phyloP scores from a whole-genome alignment of 2,113 vertebrate genomes.

The Dissostichus mawsoni region DNA sequence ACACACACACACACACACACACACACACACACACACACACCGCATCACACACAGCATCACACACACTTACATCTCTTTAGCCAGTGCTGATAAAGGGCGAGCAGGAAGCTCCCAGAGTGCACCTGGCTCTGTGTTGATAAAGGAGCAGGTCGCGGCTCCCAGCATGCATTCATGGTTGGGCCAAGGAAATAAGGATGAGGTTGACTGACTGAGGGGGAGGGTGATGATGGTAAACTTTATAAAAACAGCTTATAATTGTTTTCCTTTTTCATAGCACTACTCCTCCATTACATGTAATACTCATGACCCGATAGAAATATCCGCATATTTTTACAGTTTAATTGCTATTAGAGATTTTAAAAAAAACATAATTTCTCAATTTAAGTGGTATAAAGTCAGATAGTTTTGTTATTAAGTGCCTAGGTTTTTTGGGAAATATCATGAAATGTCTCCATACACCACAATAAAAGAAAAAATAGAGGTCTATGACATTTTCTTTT shows the following conservation, averaged over 20 bases:
- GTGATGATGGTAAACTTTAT: neutral
- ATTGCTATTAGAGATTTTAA: neutral
- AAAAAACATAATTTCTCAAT: neutral
- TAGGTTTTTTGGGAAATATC: neutral
- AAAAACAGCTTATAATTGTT: neutral
- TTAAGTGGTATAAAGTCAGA: neutral
- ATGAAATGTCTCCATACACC: neutral
- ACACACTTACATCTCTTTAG: constrained; percentile 56
- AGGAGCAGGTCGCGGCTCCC: constrained; percentile 73
- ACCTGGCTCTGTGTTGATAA: constrained; percentile 85
- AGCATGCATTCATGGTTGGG: constrained; percentile 60
- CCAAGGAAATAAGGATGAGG: constrained; percentile 49
- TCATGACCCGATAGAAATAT: neutral
- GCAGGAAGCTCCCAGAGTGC: constrained; percentile 80
- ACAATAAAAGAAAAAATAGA: neutral
- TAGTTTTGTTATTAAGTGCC: neutral
- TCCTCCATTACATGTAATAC: neutral
- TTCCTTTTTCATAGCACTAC: neutral
- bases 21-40: constrained; percentile 1
- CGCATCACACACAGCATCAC: constrained; percentile 1
- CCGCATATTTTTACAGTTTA: neutral
- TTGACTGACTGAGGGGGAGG: constrained; percentile 30
- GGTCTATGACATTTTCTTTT: neutral
- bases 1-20: neutral
- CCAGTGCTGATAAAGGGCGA: constrained; percentile 79